A percentile compares a stretch with the other conserved stretches of the same genome.
Evolutionary conservation across 1,140 invertebrate species (phyloP).

Genomic region (Leptestheria dahalacensis): DNA sequence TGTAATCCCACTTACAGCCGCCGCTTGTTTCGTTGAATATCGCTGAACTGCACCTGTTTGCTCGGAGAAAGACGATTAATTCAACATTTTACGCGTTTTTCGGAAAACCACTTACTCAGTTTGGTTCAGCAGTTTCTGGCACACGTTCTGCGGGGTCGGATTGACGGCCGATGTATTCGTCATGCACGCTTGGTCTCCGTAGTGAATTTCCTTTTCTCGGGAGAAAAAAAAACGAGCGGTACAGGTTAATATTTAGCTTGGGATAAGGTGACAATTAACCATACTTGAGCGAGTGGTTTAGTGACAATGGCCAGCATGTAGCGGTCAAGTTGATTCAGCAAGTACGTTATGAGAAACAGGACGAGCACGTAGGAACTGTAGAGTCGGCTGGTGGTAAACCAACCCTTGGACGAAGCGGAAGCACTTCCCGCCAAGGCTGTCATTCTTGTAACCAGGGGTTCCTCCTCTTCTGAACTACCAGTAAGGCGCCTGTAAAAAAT

Average conservation of each 20-base stretch:
- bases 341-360: conserved; percentile 28
- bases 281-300: conserved; percentile 29
- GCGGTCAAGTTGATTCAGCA: conserved; percentile 32
- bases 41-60: not conserved
- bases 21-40: conserved; percentile 10
- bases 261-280: conserved; percentile 20
- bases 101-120: conserved; percentile 12
- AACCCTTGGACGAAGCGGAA: no score
- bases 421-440: not conserved
- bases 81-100: not conserved
- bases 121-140: conserved; percentile 10
- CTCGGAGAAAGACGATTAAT: not conserved
- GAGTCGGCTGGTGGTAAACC: not conserved
- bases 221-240: not conserved
- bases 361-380: conserved; percentile 29
- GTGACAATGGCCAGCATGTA: conserved; percentile 30
- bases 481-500: no score
- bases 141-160: not conserved
- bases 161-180: conserved; percentile 9
- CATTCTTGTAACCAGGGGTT: not conserved
- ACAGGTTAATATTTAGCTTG: not conserved
- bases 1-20: conserved; percentile 33
- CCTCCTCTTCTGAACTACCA: not conserved
- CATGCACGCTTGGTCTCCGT: conserved; percentile 19
- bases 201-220: conserved; percentile 21